phyloP scores from a whole-genome alignment of 1,140 invertebrate species.

The Saccostrea echinata region DNA sequence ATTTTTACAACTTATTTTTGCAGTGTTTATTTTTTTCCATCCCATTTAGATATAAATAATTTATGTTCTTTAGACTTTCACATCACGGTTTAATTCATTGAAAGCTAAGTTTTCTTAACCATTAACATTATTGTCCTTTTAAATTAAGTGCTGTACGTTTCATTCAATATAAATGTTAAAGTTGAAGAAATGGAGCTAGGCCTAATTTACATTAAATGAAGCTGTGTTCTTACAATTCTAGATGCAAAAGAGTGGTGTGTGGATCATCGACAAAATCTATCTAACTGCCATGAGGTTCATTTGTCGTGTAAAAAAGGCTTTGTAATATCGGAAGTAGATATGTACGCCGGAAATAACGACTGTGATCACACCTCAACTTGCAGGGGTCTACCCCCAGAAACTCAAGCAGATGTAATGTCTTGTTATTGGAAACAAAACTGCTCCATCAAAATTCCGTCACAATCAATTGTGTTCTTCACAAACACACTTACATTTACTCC shows the following conservation, averaged over 20 bases:
- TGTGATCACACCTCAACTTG: neutral
- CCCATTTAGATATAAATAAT: no score
- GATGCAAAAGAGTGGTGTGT: neutral
- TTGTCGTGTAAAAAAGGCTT: neutral
- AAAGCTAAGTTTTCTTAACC: no score
- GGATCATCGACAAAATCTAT: neutral
- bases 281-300: neutral
- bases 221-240: neutral
- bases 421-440: slow-evolving; percentile 13
- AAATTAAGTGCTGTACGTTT: no score
- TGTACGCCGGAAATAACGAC: neutral
- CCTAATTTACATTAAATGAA: no score
- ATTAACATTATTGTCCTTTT: no score
- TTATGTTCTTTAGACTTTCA: no score
- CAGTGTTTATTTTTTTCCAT: no score
- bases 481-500: neutral
- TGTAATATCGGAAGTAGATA: neutral
- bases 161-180: no score
- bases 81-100: no score
- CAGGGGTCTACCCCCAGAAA: neutral
- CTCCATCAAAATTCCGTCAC: neutral
- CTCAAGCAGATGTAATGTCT: neutral
- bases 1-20: no score
- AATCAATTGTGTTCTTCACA: neutral
- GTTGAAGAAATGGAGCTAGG: no score